phyloP scores from a whole-genome alignment of 2,797 vertebrate species.

The Ispidina picta region DNA sequence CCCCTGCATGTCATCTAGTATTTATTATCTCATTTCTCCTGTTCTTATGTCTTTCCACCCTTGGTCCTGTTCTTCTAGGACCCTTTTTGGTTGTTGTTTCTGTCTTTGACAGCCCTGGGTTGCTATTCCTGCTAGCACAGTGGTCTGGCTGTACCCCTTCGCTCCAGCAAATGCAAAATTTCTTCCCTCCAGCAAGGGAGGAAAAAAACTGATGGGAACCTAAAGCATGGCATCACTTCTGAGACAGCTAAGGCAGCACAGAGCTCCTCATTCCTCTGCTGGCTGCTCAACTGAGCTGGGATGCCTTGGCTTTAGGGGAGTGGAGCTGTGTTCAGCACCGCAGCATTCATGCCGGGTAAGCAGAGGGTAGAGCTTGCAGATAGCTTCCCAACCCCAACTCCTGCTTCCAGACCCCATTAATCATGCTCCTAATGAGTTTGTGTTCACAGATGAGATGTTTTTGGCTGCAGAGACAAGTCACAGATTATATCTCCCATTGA shows the following conservation, averaged over 20 bases:
- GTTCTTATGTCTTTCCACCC: background rate
- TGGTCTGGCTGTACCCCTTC: background rate
- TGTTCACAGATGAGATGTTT: background rate
- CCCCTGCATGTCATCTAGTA: background rate
- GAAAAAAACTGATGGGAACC: background rate
- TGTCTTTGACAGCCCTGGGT: background rate
- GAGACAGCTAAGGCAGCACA: background rate
- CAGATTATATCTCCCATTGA: conserved; percentile 17
- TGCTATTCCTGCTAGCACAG: background rate
- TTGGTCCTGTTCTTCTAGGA: background rate
- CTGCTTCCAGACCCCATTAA: background rate
- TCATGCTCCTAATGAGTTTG: background rate
- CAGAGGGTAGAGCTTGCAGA: background rate
- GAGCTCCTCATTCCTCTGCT: background rate
- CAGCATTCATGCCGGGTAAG: background rate
- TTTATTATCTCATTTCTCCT: accelerated
- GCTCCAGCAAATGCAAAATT: accelerated
- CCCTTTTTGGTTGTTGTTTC: background rate
- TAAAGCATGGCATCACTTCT: accelerated
- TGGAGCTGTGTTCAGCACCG: accelerated
- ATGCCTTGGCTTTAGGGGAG: background rate
- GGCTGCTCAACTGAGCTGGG: accelerated
- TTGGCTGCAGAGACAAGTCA: background rate
- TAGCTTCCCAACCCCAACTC: background rate
- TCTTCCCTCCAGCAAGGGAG: background rate